A percentile compares a stretch with the other conserved stretches of the same genome.
Evolutionary conservation across 2,113 vertebrate genomes (phyloP).

Genomic region (Boulengeromyrus knoepffleri): DNA sequence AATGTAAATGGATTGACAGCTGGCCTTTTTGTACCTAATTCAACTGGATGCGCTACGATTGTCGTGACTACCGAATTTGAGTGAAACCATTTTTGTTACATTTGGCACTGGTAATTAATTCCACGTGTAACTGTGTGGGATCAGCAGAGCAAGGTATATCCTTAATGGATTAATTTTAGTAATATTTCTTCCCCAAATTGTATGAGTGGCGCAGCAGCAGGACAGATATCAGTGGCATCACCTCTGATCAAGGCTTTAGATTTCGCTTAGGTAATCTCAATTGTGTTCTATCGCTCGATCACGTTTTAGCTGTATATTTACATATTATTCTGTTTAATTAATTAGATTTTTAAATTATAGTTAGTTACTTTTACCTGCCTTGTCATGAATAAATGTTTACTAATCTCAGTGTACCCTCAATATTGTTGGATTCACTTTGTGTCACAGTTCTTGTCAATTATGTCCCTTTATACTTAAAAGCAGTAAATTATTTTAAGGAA

Average conservation of each 20-base stretch:
- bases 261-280: neutral
- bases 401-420: neutral
- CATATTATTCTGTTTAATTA: neutral
- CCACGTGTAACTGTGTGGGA: conserved; percentile 45
- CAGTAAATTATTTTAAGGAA: neutral
- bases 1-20: neutral
- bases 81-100: neutral
- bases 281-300: neutral
- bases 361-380: neutral
- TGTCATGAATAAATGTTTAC: neutral
- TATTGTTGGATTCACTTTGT: neutral
- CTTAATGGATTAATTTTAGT: neutral
- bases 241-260: neutral
- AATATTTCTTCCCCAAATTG: neutral
- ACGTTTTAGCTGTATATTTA: neutral
- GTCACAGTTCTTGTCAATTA: neutral
- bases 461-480: neutral
- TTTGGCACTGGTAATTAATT: conserved; percentile 14
- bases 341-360: neutral
- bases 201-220: neutral
- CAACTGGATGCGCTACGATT: neutral
- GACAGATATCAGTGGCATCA: neutral
- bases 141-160: neutral
- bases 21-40: neutral
- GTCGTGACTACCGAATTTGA: neutral